Base-by-base conservation (phyloP, 2,888 invertebrate species). In the Brachyptera putata region DNA sequence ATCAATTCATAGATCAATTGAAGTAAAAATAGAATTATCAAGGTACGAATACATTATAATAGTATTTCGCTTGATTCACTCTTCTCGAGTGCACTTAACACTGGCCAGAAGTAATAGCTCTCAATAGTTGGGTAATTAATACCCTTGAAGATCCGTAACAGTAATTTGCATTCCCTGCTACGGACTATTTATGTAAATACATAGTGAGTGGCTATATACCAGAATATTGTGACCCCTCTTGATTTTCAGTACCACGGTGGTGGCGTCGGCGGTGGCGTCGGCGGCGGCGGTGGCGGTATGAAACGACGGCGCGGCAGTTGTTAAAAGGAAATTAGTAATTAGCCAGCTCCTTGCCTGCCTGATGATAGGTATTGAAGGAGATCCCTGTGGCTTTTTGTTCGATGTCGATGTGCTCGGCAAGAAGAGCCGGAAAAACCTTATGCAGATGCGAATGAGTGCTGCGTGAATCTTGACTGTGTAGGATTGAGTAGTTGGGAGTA, bases 121-220 rank as follows among this genome's bases (percentile, higher is more conserved):
- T 37, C 39, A 37, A 37, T 37, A 37, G 39, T 37, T 37, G 16
- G 39, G 39, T 37, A 11, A 37, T 37, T 37, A 37, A 37, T 37
- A 37, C 39, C 16, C 16, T 37, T 37, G 16, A n/a, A n/a, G 39
- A 16, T 37, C 16, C 39, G 39, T 37, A 14, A 37, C 14, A n/a
- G 16, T 37, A 37, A 37, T 37, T 37, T 37, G 39, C 39, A 37
- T 14, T 39, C 14, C 39, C 16, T 16, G 16, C 39, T n/a, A n/a
- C 39, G 39, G 13, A 16, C 14, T 37, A 37, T 37, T 37, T 37
- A 37, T 37, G 39, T 37, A 37, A 37, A 37, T 37, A 37, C 3
- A 37, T 16, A 37, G 3, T n/a, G 39, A 37, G 13, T n/a, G 39
- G 39, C n/a, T n/a, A n/a, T n/a, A n/a, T n/a, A 74, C 74, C 72